A percentile compares a stretch with the other conserved stretches of the same genome.
phyloP scores from a whole-genome alignment of 2,113 vertebrate genomes.

The Lagopus leucura region DNA sequence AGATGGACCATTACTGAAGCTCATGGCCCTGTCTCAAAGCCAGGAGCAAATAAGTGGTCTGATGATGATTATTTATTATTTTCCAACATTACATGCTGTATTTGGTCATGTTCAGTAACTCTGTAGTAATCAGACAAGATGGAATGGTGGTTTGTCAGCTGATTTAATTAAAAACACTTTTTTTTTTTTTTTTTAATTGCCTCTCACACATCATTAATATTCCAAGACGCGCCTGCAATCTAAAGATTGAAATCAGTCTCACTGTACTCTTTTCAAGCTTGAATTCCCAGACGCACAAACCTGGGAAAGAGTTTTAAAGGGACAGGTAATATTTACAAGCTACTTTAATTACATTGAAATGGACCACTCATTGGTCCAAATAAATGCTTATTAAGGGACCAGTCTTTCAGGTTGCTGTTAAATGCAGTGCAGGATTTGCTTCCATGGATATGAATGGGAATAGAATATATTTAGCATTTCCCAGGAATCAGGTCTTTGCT shows the following conservation, averaged over 20 bases:
- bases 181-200: conserved; percentile 37
- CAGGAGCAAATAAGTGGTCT: neutral
- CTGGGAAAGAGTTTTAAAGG: conserved; percentile 68
- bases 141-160: conserved; percentile 52
- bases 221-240: conserved; percentile 59
- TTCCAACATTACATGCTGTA: conserved; percentile 28
- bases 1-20: neutral
- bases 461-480: conserved; percentile 58
- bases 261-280: conserved; percentile 60
- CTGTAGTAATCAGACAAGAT: conserved; percentile 63
- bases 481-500: conserved; percentile 57
- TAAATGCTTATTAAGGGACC: conserved; percentile 53
- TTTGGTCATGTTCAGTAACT: conserved; percentile 57
- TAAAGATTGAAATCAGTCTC: conserved; percentile 68
- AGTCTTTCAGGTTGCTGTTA: conserved; percentile 64
- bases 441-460: conserved; percentile 51
- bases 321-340: conserved; percentile 61
- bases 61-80: conserved; percentile 39
- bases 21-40: neutral
- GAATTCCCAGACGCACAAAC: conserved; percentile 68
- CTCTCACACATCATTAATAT: conserved; percentile 70
- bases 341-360: conserved; percentile 64
- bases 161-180: conserved; percentile 70
- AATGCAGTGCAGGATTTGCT: conserved; percentile 9
- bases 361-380: conserved; percentile 53